These are phyloP conservation scores for Zingel zingel DNA, from an alignment of 2,113 vertebrate species.

Conservation along the genomic window DNA sequence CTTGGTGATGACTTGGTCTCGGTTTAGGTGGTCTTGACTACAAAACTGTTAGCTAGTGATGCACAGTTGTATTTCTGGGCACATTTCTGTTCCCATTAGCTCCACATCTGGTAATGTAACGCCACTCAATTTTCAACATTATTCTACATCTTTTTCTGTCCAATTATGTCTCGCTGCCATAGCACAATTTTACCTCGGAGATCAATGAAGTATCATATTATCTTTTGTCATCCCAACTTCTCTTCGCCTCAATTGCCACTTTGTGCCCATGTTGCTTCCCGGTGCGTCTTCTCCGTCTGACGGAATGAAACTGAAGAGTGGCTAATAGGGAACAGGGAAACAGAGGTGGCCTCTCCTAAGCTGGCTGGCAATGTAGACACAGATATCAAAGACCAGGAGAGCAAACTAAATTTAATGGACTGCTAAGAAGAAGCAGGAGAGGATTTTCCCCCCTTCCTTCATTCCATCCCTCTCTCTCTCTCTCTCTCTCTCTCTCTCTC, in stretches of 20 bases:
- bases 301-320: constrained; percentile 56
- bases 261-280: constrained; percentile 33
- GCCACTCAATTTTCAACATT: constrained; percentile 1
- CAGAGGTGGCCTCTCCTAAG: constrained; percentile 42
- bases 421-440: constrained; percentile 55
- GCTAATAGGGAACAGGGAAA: constrained; percentile 50
- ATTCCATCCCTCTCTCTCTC: neutral
- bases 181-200: constrained; percentile 24
- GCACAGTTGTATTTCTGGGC: neutral
- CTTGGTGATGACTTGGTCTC: too few species aligned
- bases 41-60: neutral
- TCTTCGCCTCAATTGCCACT: constrained; percentile 37
- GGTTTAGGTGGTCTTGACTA: too few species aligned
- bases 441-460: constrained; percentile 1
- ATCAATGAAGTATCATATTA: constrained; percentile 43
- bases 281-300: constrained; percentile 33
- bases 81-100: neutral
- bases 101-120: constrained; percentile 11
- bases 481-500: constrained; percentile 13
- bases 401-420: constrained; percentile 67
- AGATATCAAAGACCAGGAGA: constrained; percentile 69
- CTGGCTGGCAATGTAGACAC: constrained; percentile 46
- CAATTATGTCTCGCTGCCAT: neutral
- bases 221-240: constrained; percentile 41
- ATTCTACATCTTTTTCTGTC: constrained; percentile 23